Conservation (phyloP, 2,797 vertebrate species). For the Prunella strophiata region DNA sequence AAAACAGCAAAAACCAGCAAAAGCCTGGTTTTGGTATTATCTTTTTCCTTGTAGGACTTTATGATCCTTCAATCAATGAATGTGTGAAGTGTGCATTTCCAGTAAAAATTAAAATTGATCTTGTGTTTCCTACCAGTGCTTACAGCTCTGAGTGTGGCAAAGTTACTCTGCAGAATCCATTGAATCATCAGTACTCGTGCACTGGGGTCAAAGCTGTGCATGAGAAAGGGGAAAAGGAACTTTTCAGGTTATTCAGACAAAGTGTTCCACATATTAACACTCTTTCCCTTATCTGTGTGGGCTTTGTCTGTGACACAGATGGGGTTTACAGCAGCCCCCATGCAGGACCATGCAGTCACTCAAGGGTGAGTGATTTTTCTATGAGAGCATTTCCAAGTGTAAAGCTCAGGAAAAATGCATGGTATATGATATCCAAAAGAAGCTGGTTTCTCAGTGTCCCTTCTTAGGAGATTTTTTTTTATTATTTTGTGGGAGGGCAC, state of each 20-base stretch:
- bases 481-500: background rate
- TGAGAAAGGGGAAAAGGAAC: background rate
- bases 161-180: background rate
- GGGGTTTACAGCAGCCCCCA: background rate
- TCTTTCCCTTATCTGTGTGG: background rate
- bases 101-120: background rate
- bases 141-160: background rate
- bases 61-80: background rate
- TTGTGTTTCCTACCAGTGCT: background rate
- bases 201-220: background rate
- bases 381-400: background rate
- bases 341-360: background rate
- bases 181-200: background rate
- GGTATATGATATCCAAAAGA: background rate
- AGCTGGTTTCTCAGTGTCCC: background rate
- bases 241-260: background rate
- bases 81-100: background rate
- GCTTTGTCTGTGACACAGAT: background rate
- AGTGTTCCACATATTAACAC: fast-evolving
- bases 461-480: background rate
- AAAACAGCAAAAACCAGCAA: background rate
- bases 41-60: background rate
- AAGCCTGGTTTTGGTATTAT: fast-evolving
- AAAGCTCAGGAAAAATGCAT: background rate
- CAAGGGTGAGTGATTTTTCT: background rate